Base-by-base conservation (phyloP, 2,113 vertebrate genomes). In the Stigmatopora nigra region DNA sequence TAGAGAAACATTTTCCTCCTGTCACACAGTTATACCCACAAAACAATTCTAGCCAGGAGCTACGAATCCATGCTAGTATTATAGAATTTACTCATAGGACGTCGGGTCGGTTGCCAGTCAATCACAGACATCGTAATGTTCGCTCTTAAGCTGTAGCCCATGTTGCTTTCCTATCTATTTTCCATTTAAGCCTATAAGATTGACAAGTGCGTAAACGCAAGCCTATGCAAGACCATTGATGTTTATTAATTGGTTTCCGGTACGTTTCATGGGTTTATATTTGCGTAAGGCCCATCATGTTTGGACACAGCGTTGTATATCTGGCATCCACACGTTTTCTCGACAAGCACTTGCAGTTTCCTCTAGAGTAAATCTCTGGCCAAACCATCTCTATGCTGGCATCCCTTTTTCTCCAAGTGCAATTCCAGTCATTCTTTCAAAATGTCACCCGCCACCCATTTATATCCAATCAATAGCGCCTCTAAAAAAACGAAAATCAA, bases 371-470 rank as follows among this genome's bases (percentile, higher is more conserved):
- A 61, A 61, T 45, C 3, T 59, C 17, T 12, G 0, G 20, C 35
- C 51, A 31, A 7, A 9, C 17, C 36, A 36, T 12, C 38, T 60
- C 52, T 6, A 22, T 22, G n/a, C 38, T 45, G 12, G 59, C 38
- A 13, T 61, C 48, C 61, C 35, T 62, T 45, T 53, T 41, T 63
- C 56, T 36, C 17, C 31, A 65, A 67, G 48, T 35, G 35, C 35
- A 75, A 71, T 61, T 48, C 51, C 14, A 10, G 25, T 58, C 25
- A 8, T 4, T 62, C 63, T 79, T 64, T 72, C 53, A 65, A 69
- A 69, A 73, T 51, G 61, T 38, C 73, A 69, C 20, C 68, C 62
- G 51, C 44, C 31, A 22, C 61, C 65, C 63, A 58, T 72, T 68
- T 68, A 55, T 63, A 38, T 61, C 64, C 22, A 77, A 71, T 73